A percentile compares a stretch with the other conserved stretches of the same genome.
Evolutionary conservation across 1,140 invertebrate genomes (phyloP).

Genomic region (Drosophila nasuta): DNA sequence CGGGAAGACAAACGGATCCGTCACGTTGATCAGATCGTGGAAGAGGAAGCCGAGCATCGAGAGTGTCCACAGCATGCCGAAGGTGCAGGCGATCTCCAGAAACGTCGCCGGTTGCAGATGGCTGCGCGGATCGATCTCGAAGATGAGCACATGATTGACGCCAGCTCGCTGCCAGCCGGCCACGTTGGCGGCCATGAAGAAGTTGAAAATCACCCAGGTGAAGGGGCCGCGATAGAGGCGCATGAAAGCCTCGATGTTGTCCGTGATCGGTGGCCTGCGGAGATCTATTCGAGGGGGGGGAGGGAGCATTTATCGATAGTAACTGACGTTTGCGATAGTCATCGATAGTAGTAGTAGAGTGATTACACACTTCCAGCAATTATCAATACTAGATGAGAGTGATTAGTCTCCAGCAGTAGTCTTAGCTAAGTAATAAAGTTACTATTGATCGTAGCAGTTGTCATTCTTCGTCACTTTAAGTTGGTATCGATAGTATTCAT

Average conservation of each 20-base stretch:
- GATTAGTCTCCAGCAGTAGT: too few species aligned
- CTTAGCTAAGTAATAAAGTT: too few species aligned
- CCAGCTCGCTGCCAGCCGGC: conserved; percentile 90
- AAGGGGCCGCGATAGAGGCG: conserved; percentile 89
- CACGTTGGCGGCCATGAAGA: conserved; percentile 90
- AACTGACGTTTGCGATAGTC: too few species aligned
- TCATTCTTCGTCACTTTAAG: too few species aligned
- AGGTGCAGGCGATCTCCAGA: conserved; percentile 89
- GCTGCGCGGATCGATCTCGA: conserved; percentile 91
- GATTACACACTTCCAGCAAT: too few species aligned
- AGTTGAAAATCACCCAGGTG: conserved; percentile 89
- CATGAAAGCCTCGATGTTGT: conserved; percentile 37
- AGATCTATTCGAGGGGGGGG: conserved; percentile 68
- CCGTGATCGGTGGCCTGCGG: conserved; percentile 40
- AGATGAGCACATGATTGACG: conserved; percentile 92
- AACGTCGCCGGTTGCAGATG: conserved; percentile 89
- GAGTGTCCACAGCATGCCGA: conserved; percentile 89
- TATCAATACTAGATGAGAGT: too few species aligned
- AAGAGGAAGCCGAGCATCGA: conserved; percentile 86
- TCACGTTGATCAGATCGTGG: conserved; percentile 86
- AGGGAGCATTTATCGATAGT: background rate
- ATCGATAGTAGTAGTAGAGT: too few species aligned
- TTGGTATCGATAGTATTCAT: too few species aligned
- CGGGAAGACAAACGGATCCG: conserved; percentile 87
- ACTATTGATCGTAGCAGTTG: too few species aligned